These are phyloP conservation scores for Acanthosepion lycidas DNA, from an alignment of 2,888 invertebrate genomes.

Conservation along the genomic window DNA sequence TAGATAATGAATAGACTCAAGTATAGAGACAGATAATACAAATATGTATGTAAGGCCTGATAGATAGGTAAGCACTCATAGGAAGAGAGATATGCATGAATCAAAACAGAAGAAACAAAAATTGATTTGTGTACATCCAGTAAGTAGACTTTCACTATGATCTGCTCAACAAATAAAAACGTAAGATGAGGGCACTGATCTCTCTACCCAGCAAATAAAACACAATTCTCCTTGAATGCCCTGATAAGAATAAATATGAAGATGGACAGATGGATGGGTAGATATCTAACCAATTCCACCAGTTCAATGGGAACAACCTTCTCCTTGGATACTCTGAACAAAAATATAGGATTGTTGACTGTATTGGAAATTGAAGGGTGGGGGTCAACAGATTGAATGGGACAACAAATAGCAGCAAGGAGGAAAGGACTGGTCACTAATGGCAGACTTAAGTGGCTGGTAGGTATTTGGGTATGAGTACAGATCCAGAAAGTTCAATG, in stretches of 20 bases:
- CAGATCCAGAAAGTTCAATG: neutral
- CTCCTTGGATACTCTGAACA: neutral
- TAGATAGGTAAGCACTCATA: neutral
- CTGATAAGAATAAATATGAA: neutral
- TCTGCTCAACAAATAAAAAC: neutral
- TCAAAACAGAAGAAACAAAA: neutral
- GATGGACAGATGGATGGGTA: conserved; percentile 20
- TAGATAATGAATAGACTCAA: too few species aligned
- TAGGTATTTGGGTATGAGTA: conserved; percentile 9
- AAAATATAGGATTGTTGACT: conserved; percentile 8
- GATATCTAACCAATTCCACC: neutral
- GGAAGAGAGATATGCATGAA: neutral
- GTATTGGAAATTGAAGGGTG: neutral
- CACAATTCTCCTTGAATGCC: conserved; percentile 4
- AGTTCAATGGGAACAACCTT: conserved; percentile 33
- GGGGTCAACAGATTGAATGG: neutral
- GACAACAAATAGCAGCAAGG: neutral
- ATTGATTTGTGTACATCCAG: neutral
- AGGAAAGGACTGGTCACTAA: neutral
- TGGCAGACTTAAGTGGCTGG: conserved; percentile 4
- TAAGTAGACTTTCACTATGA: conserved; percentile 17
- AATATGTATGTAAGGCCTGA: neutral
- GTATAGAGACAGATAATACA: neutral
- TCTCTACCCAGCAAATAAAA: conserved; percentile 15
- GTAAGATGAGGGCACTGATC: neutral